A percentile compares a stretch with the other conserved stretches of the same genome.
Conservation (phyloP, 2,113 vertebrate genomes). For the Rhegmatorhina hoffmannsi region DNA sequence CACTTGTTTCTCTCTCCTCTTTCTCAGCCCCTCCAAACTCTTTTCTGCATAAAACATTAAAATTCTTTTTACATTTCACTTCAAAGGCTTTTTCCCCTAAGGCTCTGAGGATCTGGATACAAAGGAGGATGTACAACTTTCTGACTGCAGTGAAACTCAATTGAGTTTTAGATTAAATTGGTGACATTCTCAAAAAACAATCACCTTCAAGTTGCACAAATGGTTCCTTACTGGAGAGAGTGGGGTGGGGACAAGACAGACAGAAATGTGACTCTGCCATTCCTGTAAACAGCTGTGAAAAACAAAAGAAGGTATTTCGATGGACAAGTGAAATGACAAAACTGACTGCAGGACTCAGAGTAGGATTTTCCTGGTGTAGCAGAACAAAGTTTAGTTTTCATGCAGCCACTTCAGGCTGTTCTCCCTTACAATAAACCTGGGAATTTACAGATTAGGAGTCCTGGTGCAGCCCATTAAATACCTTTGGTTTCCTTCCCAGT, state of each 20-base stretch:
- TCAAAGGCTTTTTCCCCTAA: background rate
- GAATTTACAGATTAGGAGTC: background rate
- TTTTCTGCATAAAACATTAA: constrained; percentile 29
- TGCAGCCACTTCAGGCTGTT: background rate
- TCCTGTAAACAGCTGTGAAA: background rate
- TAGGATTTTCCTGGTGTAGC: background rate
- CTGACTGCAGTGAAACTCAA: constrained; percentile 4
- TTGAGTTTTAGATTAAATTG: constrained; percentile 27
- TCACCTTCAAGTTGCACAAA: background rate
- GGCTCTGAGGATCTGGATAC: background rate
- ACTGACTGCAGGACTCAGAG: background rate
- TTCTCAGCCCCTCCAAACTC: background rate
- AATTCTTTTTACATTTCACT: constrained; percentile 6
- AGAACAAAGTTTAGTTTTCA: background rate
- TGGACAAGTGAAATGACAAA: background rate
- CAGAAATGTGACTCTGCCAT: background rate
- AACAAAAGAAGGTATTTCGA: background rate
- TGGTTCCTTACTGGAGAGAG: background rate
- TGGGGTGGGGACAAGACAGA: background rate
- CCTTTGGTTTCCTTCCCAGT: background rate
- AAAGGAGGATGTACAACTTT: constrained; percentile 13
- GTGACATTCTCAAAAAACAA: background rate
- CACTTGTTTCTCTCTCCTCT: background rate
- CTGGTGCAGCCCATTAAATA: background rate
- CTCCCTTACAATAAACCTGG: background rate